Evolutionary conservation across 1,140 invertebrate species (phyloP), one percentile per base, ranked within the genome.

Genomic region (Psix sp.): DNA sequence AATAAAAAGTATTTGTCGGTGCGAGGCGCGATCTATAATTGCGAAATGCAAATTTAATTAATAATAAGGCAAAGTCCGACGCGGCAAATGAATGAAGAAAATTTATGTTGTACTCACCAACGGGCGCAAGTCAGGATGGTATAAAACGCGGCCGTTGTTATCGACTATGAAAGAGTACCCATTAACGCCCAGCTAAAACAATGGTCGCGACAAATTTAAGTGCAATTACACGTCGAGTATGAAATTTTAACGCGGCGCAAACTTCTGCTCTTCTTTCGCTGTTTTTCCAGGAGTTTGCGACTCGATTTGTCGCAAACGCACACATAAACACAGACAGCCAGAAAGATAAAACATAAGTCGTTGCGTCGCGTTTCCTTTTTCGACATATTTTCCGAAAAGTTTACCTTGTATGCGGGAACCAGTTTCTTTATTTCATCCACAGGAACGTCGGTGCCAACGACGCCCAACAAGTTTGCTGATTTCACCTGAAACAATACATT

Each of bases 151-250:
- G 39, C 98, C 98, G 89, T 99, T 99, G 84, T 98, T 98, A 87
- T 96, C 96, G 74, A 98, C 93, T 83, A 96, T 93, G 88, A 98
- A 98, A 7, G 96, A 95, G 88, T 98, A 98, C 35, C 95, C 97
- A 89, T 98, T 98, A 33, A 95, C 95, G 65, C 97, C 97, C 71
- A 98, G 89, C 95, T 97, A 88, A 59, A 90, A 90, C 76, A 77
- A 81, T 75, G 52, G 38, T 63, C 14, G 49, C 29, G 14, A 70
- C 43, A 60, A 48, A 43, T 52, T 72, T 57, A 38, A 75, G 42
- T 68, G 48, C 45, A 60, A 65, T 66, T 59, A 63, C 21, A 59
- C 45, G 31, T 1, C 18, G 40, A 16, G 49, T 49, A 68, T 59
- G 43, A 51, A 48, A 57, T 43, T 59, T 57, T 42, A 29, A 26